Conservation (phyloP, 2,888 invertebrate species). For the Helicoverpa assulta region DNA sequence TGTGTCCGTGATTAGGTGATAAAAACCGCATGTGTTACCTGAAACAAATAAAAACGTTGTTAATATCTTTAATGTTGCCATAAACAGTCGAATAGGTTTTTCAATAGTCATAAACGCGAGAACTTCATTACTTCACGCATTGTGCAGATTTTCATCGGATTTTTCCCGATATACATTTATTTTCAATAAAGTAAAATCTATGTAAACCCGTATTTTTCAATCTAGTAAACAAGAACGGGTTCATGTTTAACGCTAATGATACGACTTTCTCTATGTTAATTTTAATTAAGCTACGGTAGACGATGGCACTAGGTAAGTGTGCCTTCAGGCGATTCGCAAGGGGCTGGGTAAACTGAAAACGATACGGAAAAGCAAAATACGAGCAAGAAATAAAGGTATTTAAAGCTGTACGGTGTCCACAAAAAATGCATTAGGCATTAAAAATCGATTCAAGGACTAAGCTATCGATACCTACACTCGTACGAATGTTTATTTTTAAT, state of each 20-base stretch:
- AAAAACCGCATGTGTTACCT: constrained; percentile 65
- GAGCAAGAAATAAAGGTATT: constrained; percentile 1
- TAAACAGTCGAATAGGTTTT: constrained; percentile 53
- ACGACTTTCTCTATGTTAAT: neutral
- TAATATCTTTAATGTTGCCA: constrained; percentile 55
- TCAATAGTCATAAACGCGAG: constrained; percentile 50
- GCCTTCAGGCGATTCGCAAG: constrained; percentile 12
- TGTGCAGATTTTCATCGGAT: neutral
- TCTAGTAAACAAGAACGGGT: too few relatives aligned
- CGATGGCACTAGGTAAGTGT: neutral
- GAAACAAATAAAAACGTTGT: constrained; percentile 65
- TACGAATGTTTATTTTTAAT: too few relatives aligned
- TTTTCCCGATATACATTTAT: neutral
- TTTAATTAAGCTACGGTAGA: neutral
- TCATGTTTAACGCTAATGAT: too few relatives aligned
- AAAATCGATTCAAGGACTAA: too few relatives aligned
- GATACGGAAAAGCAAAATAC: constrained; percentile 21
- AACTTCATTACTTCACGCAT: constrained; percentile 8
- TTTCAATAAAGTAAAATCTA: neutral
- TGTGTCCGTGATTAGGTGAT: constrained; percentile 59
- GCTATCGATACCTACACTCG: too few relatives aligned
- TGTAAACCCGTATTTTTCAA: too few relatives aligned
- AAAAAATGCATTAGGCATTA: too few relatives aligned
- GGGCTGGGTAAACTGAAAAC: constrained; percentile 24
- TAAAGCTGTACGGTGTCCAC: neutral